A percentile compares a stretch with the other conserved stretches of the same genome.
These are phyloP conservation scores for Anguilla megastoma DNA, from an alignment of 2,797 vertebrate species.

Conservation along the genomic window DNA sequence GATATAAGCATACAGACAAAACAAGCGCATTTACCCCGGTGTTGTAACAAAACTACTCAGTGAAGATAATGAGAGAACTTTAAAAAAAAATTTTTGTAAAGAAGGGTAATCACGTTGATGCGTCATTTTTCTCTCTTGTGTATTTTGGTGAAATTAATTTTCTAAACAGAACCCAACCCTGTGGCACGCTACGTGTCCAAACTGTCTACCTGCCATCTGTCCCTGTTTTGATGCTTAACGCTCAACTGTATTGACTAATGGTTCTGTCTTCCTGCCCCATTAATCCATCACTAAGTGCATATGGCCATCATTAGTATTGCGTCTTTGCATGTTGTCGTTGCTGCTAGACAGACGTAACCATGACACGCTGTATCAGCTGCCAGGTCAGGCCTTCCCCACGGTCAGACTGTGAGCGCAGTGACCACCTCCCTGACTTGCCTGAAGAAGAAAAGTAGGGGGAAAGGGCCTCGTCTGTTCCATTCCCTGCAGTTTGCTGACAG, in stretches of 20 bases:
- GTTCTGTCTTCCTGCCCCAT: conserved; percentile 39
- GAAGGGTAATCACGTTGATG: background rate
- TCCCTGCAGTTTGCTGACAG: conserved; percentile 2
- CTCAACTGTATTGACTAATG: conserved; percentile 41
- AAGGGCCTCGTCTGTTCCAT: conserved; percentile 29
- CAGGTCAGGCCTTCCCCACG: background rate
- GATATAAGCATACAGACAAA: background rate
- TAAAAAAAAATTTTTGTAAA: background rate
- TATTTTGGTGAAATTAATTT: background rate
- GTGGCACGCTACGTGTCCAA: conserved; percentile 19
- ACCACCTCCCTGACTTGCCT: background rate
- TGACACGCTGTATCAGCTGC: background rate
- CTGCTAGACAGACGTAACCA: conserved; percentile 29
- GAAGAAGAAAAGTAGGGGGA: conserved; percentile 18
- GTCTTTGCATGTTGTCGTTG: conserved; percentile 37
- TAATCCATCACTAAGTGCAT: conserved; percentile 48
- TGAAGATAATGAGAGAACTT: background rate
- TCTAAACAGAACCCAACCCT: background rate
- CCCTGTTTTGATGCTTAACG: conserved; percentile 33
- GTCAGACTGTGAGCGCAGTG: background rate
- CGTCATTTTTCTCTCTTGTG: background rate
- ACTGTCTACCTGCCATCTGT: conserved; percentile 41
- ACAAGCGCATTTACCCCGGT: background rate
- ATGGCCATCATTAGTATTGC: conserved; percentile 44
- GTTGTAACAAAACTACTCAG: background rate